Percentiles rank a stretch among this genome's conserved stretches.
Evolutionary conservation across 2,113 vertebrate species (phyloP).

Genomic region (Scomber japonicus): DNA sequence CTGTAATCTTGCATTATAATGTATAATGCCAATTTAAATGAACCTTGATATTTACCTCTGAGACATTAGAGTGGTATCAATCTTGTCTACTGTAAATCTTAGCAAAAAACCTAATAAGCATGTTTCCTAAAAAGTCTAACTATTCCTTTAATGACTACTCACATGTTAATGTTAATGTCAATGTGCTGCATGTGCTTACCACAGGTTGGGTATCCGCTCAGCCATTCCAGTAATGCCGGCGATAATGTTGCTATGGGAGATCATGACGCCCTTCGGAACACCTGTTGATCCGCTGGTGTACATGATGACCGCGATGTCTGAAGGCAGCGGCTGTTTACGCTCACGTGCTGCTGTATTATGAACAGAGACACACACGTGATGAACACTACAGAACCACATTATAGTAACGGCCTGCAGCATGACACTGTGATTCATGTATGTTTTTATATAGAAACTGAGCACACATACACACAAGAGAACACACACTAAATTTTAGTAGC

Average conservation of each 20-base stretch:
- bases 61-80: no score
- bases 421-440: background rate
- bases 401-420: background rate
- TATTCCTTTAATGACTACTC: background rate
- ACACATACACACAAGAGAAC: background rate
- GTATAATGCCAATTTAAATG: no score
- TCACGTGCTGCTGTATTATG: constrained; percentile 73
- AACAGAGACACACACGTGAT: constrained; percentile 9
- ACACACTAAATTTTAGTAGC: background rate
- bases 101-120: no score
- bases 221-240: constrained; percentile 94
- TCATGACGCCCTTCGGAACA: constrained; percentile 95
- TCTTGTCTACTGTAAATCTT: no score
- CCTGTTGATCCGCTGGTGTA: constrained; percentile 98
- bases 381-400: background rate
- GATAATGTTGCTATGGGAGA: constrained; percentile 95
- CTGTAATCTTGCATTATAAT: no score
- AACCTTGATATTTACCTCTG: no score
- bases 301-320: constrained; percentile 95
- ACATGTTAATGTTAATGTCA: background rate
- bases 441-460: background rate
- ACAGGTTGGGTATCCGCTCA: constrained; percentile 89
- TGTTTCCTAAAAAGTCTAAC: no score
- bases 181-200: constrained; percentile 77
- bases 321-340: constrained; percentile 82